Evolutionary conservation across 1,140 invertebrate species (phyloP).

Genomic region (Drosophila quadrilineata): DNA sequence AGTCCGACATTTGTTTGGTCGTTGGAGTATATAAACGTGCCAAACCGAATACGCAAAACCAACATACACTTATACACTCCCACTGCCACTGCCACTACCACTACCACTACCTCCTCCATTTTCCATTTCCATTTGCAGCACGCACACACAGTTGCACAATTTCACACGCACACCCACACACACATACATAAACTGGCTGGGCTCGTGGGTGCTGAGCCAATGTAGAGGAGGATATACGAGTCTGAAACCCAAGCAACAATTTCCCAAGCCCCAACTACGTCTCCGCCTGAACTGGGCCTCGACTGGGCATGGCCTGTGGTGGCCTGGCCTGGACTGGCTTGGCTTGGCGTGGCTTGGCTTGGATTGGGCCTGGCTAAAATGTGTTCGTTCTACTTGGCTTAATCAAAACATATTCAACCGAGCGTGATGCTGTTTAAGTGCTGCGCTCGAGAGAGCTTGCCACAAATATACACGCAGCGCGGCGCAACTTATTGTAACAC

Average conservation of each 20-base stretch:
- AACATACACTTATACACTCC: conserved; percentile 17
- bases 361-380: conserved; percentile 50
- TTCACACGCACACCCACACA: no score
- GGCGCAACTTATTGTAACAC: conserved; percentile 72
- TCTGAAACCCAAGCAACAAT: not conserved
- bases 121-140: no score
- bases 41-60: conserved; percentile 32
- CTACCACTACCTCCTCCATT: no score
- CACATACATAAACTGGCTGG: no score
- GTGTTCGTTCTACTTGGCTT: conserved; percentile 78
- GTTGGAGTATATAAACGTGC: conserved; percentile 69
- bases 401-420: conserved; percentile 77
- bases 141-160: not conserved
- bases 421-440: conserved; percentile 76
- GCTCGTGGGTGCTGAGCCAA: no score
- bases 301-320: not conserved
- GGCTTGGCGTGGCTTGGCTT: not conserved
- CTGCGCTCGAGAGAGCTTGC: conserved; percentile 74
- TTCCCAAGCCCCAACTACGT: no score
- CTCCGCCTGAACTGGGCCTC: not conserved
- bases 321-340: not conserved
- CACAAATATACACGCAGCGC: conserved; percentile 59
- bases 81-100: not conserved
- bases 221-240: no score
- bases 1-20: conserved; percentile 48